A percentile compares a stretch with the other conserved stretches of the same genome.
Evolutionary conservation across 2,797 vertebrate genomes (phyloP).

Genomic region (Crenuchus spilurus): DNA sequence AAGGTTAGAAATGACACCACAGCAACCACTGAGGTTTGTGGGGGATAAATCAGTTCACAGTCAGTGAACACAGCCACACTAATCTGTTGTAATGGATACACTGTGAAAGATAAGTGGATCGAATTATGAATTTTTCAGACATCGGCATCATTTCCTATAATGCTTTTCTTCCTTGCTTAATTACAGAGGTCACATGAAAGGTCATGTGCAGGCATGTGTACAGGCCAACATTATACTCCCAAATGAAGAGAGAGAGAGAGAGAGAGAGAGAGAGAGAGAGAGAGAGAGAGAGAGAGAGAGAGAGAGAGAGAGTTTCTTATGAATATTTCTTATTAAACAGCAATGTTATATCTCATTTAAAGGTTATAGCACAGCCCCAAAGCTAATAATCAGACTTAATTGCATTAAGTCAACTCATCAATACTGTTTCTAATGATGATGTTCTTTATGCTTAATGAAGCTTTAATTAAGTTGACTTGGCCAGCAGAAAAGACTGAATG

Average conservation of each 20-base stretch:
- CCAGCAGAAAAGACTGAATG: slow-evolving; percentile 15
- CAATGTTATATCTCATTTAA: slow-evolving; percentile 26
- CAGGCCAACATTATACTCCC: slow-evolving; percentile 13
- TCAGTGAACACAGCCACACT: neutral
- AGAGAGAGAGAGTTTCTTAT: too few relatives aligned
- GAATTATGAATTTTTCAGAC: slow-evolving; percentile 32
- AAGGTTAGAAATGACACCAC: slow-evolving; percentile 38
- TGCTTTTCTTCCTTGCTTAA: slow-evolving; percentile 12
- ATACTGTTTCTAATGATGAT: slow-evolving; percentile 36
- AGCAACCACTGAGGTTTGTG: slow-evolving; percentile 16
- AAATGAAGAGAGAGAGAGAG: slow-evolving; percentile 11
- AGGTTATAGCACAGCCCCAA: slow-evolving; percentile 8
- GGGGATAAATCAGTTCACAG: neutral
- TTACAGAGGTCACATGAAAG: slow-evolving; percentile 22
- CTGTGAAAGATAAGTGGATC: slow-evolving; percentile 25
- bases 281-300: slow-evolving; percentile 1
- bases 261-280: slow-evolving; percentile 7
- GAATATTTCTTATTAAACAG: slow-evolving; percentile 21
- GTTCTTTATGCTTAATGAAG: slow-evolving; percentile 36
- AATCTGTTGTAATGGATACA: slow-evolving; percentile 31
- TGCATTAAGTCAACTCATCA: slow-evolving; percentile 10
- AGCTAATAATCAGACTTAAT: slow-evolving; percentile 1
- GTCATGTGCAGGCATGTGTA: slow-evolving; percentile 23
- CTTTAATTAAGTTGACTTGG: slow-evolving; percentile 40
- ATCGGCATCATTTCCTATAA: slow-evolving; percentile 27